Percentiles rank a stretch among this genome's conserved stretches.
phyloP scores from a whole-genome alignment of 1,140 invertebrate species.

The Rhagoletis zephyria region DNA sequence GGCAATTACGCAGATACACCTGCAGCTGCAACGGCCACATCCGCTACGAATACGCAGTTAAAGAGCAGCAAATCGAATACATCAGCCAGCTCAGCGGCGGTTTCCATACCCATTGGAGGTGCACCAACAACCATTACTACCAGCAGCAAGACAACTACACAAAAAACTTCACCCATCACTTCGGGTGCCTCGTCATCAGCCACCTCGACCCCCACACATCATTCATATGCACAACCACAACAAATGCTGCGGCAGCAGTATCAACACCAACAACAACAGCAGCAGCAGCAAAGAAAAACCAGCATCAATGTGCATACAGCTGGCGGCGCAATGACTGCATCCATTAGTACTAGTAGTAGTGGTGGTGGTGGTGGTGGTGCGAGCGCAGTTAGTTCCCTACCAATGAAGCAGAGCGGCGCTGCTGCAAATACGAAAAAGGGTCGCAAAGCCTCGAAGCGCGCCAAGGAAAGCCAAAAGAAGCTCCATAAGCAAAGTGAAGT shows the following conservation, averaged over 20 bases:
- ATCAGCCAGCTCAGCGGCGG: not conserved
- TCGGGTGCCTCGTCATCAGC: slow-evolving; percentile 52
- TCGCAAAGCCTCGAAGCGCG: slow-evolving; percentile 38
- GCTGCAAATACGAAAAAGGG: slow-evolving; percentile 34
- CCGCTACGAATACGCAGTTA: not conserved
- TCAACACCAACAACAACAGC: slow-evolving; percentile 16
- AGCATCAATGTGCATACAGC: too few relatives aligned
- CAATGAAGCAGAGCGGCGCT: not conserved
- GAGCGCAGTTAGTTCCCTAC: too few relatives aligned
- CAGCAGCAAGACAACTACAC: not conserved
- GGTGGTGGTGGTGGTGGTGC: not conserved
- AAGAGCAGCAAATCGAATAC: slow-evolving; percentile 2
- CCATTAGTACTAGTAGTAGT: not conserved
- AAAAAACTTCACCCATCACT: slow-evolving; percentile 43
- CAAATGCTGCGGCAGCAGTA: slow-evolving; percentile 48
- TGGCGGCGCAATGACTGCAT: not conserved
- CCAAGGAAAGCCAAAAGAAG: slow-evolving; percentile 54
- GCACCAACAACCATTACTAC: not conserved
- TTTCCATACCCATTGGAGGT: not conserved
- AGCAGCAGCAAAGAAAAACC: slow-evolving; percentile 33
- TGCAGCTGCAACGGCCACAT: not conserved
- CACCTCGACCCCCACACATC: slow-evolving; percentile 53
- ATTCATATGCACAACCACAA: not conserved
- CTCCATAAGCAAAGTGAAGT: slow-evolving; percentile 40
- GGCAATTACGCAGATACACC: not conserved